Conservation (phyloP, 35 echinoderm and acorn worm species). For the Patiria miniata region DNA sequence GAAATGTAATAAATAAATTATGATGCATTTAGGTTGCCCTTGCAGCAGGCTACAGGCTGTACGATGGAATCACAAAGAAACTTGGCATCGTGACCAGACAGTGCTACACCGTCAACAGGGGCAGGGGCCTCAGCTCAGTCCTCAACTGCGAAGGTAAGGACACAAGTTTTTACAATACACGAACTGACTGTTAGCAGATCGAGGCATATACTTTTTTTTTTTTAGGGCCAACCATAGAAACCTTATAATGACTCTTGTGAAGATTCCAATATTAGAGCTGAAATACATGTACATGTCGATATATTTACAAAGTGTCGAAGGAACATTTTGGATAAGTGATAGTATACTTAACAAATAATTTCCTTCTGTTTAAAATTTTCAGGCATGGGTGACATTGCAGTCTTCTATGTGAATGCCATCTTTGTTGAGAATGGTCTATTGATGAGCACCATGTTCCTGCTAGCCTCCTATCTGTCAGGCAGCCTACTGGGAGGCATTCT, state of each 20-base stretch:
- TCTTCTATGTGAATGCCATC: slow-evolving; percentile 86
- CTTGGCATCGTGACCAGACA: slow-evolving; percentile 68
- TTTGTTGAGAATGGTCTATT: slow-evolving; percentile 81
- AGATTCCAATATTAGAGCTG: too few species aligned
- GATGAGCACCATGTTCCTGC: slow-evolving; percentile 70
- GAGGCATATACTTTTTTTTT: too few species aligned
- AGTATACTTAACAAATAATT: too few species aligned
- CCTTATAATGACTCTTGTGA: too few species aligned
- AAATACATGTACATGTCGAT: too few species aligned
- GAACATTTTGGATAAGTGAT: too few species aligned
- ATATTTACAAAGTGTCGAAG: too few species aligned
- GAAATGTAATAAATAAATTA: too few species aligned
- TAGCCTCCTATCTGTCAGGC: slow-evolving; percentile 67
- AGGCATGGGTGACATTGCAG: slow-evolving; percentile 85
- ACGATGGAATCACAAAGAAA: slow-evolving; percentile 59
- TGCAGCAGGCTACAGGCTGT: slow-evolving; percentile 63
- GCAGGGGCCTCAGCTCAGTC: slow-evolving; percentile 68
- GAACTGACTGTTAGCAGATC: too few species aligned
- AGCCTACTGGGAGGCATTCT: slow-evolving; percentile 82
- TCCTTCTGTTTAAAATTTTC: neutral
- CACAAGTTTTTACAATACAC: too few species aligned
- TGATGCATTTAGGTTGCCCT: slow-evolving; percentile 79
- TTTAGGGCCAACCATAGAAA: too few species aligned
- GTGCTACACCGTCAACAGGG: slow-evolving; percentile 83
- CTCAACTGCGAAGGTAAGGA: slow-evolving; percentile 91